Evolutionary conservation across 2,888 invertebrate genomes (phyloP), one percentile per base, ranked within the genome.

Genomic region (Nineta flava): DNA sequence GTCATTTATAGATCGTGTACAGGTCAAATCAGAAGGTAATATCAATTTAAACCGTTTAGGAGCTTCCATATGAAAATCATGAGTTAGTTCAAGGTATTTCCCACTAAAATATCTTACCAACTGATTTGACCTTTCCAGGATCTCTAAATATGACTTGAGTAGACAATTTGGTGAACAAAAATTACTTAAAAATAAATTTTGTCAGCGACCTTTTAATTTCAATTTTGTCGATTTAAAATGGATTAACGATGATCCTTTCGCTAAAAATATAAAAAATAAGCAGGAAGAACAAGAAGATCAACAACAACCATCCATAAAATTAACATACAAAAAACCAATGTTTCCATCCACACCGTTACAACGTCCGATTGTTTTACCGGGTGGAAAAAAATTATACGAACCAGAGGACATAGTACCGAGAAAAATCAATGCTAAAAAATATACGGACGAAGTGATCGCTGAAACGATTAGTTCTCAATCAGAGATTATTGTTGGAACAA

Each of bases 371-470:
- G 78, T 85, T 48, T 71, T 87, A 48, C 85, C 87, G 10, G 85
- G 86, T 19, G 87, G 87, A 6, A 73, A 85, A 40, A 76, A 76
- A 60, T 87, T 87, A 87, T 74, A 79, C 59, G 77, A 83, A 46
- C 87, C 92, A 3, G 81, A 87, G 60, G 88, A 90, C 60, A 83
- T 90, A 42, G 57, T 57, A 32, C 58, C 63, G 6, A n/a, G 13
- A 7, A 53, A 55, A 26, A 57, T 58, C 42, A 60, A 58, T 46
- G 61, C 62, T n/a, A 43, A 52, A 15, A 62, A 62, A 57, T 92
- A 87, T 73, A 84, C 90, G 54, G 91, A 94, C 57, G 83, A 87
- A 60, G 83, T 85, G 69, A 87, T 95, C 51, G 84, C 86, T 15
- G 86, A 91, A 61, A 84, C 87, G 1, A 72, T 94, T 55, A 80